Evolutionary conservation across 2,113 vertebrate species (phyloP).

Genomic region (Mustelus asterias): DNA sequence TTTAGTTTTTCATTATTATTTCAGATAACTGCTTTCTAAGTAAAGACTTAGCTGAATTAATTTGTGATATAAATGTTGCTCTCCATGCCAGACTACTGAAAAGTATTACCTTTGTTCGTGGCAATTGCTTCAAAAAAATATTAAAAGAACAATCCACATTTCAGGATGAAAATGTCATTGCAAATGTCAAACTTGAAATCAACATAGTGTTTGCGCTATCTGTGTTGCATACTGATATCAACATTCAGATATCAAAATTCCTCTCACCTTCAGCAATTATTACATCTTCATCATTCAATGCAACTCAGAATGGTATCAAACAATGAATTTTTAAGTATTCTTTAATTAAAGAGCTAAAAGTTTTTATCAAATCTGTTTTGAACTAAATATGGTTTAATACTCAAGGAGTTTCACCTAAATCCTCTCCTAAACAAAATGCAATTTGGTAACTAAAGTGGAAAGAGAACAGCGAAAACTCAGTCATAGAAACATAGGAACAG

Average conservation of each 20-base stretch:
- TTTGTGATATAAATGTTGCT: background rate
- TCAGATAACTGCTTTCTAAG: background rate
- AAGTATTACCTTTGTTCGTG: background rate
- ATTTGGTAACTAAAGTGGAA: background rate
- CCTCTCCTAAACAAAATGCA: background rate
- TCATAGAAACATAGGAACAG: background rate
- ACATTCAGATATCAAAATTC: background rate
- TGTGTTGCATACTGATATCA: constrained; percentile 12
- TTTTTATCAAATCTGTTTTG: background rate
- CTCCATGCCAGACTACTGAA: background rate
- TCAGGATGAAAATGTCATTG: constrained; percentile 27
- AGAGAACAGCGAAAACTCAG: background rate
- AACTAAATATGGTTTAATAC: background rate
- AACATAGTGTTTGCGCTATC: background rate
- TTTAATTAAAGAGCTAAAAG: background rate
- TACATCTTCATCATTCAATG: background rate
- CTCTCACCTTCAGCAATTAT: background rate
- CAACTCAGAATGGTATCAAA: background rate
- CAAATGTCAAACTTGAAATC: constrained; percentile 25
- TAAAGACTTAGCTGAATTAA: background rate
- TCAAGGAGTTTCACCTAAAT: background rate
- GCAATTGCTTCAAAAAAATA: background rate
- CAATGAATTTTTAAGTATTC: background rate
- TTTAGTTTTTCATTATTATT: too few relatives aligned
- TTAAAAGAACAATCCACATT: constrained; percentile 3